Evolutionary conservation across 2,113 vertebrate genomes (phyloP).

Genomic region (Spilogale gracilis): DNA sequence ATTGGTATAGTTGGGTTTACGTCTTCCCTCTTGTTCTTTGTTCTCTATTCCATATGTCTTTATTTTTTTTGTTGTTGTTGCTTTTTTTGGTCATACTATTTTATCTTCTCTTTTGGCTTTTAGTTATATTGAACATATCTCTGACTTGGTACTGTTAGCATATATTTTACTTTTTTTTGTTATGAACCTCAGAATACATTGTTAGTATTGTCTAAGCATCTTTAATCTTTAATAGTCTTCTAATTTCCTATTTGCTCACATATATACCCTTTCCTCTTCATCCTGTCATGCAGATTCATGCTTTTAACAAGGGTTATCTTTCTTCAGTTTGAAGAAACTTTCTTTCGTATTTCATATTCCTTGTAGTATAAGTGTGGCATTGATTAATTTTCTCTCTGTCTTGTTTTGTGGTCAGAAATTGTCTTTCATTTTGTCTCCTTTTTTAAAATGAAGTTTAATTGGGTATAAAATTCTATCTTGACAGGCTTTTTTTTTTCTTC

Average conservation of each 20-base stretch:
- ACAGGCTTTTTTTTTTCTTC: neutral
- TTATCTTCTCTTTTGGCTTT: neutral
- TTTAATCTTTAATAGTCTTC: neutral
- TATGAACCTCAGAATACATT: neutral
- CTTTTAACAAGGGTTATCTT: neutral
- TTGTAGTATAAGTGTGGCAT: neutral
- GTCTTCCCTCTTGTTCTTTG: neutral
- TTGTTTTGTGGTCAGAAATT: neutral
- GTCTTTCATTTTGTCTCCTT: neutral
- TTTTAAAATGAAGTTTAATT: neutral
- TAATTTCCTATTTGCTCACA: neutral
- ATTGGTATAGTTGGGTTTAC: neutral
- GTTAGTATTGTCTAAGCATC: neutral
- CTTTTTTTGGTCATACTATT: neutral
- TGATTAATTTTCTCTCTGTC: neutral
- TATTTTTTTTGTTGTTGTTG: neutral
- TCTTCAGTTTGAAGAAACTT: neutral
- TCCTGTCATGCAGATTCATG: neutral
- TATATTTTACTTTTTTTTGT: neutral
- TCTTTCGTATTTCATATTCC: neutral
- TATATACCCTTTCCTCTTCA: neutral
- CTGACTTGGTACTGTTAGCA: neutral
- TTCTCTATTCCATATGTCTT: neutral
- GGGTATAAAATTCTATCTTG: neutral
- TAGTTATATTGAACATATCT: constrained; percentile 8